A percentile compares a stretch with the other conserved stretches of the same genome.
phyloP scores from a whole-genome alignment of 2,888 invertebrate species.

The Drosophila seclusa region DNA sequence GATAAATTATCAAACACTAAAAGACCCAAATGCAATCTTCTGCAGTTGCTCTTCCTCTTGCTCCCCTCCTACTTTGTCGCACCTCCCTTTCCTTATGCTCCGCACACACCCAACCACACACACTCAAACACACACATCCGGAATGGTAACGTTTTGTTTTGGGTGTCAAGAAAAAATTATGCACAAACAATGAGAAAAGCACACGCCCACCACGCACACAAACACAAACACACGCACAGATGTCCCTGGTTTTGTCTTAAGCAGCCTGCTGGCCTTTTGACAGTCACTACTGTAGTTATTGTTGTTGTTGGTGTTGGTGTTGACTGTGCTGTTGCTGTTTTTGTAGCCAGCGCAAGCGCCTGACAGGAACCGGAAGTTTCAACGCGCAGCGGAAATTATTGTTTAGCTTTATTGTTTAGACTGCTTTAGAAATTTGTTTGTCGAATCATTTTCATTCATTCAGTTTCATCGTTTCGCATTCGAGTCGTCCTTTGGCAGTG shows the following conservation, averaged over 20 bases:
- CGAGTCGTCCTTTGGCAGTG: slow-evolving; percentile 20
- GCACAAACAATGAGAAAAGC: slow-evolving; percentile 38
- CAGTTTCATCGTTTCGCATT: slow-evolving; percentile 43
- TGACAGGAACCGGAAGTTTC: slow-evolving; percentile 75
- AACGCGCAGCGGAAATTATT: slow-evolving; percentile 76
- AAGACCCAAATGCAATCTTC: slow-evolving; percentile 58
- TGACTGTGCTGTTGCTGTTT: slow-evolving; percentile 27
- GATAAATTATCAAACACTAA: slow-evolving; percentile 74
- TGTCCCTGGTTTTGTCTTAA: slow-evolving; percentile 64
- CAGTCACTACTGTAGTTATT: slow-evolving; percentile 13
- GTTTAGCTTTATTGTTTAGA: slow-evolving; percentile 76
- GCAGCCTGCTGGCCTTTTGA: slow-evolving; percentile 43
- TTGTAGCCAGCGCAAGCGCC: slow-evolving; percentile 46
- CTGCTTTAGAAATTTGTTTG: slow-evolving; percentile 76
- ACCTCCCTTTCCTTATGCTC: neutral
- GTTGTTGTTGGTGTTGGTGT: neutral
- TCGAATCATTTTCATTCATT: slow-evolving; percentile 71
- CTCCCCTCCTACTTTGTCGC: too few species aligned
- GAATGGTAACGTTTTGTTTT: slow-evolving; percentile 43
- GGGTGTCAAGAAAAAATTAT: slow-evolving; percentile 55
- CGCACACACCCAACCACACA: slow-evolving; percentile 2
- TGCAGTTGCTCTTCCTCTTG: slow-evolving; percentile 39
- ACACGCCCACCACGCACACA: slow-evolving; percentile 26
- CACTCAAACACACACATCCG: slow-evolving; percentile 16
- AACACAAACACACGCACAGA: slow-evolving; percentile 26